Evolutionary conservation across 2,113 vertebrate genomes (phyloP).

Genomic region (Heterocephalus glaber): DNA sequence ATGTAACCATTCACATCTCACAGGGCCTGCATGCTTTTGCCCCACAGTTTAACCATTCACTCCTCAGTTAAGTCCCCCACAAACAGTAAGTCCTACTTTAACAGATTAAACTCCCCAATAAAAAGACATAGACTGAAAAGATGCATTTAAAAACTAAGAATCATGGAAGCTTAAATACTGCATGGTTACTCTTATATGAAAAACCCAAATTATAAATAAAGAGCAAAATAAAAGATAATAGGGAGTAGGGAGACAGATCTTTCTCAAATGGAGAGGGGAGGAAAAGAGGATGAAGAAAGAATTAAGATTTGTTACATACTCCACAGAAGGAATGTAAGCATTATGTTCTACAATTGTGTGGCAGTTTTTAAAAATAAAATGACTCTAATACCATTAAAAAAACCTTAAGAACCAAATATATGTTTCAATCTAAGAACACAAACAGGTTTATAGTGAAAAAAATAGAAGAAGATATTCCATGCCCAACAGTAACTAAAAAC

Average conservation of each 20-base stretch:
- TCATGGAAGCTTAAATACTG: background rate
- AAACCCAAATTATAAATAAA: background rate
- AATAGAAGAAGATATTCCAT: background rate
- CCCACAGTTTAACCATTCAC: background rate
- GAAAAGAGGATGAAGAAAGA: background rate
- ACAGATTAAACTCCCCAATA: background rate
- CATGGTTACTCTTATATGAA: background rate
- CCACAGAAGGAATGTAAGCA: background rate
- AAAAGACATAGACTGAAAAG: background rate
- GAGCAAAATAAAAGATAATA: background rate
- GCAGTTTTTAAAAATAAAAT: background rate
- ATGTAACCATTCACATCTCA: background rate
- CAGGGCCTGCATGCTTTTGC: background rate
- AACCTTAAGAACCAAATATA: background rate
- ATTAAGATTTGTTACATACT: background rate
- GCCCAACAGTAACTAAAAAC: background rate
- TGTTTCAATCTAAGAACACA: background rate
- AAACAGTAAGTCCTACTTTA: background rate
- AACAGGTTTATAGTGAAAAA: background rate
- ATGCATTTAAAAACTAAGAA: background rate
- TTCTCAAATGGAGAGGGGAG: background rate
- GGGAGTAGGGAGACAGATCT: background rate
- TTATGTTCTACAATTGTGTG: background rate
- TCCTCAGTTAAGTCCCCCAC: background rate
- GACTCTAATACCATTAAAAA: background rate